Conservation (phyloP, 2,113 vertebrate species). For the Saimiri boliviensis region DNA sequence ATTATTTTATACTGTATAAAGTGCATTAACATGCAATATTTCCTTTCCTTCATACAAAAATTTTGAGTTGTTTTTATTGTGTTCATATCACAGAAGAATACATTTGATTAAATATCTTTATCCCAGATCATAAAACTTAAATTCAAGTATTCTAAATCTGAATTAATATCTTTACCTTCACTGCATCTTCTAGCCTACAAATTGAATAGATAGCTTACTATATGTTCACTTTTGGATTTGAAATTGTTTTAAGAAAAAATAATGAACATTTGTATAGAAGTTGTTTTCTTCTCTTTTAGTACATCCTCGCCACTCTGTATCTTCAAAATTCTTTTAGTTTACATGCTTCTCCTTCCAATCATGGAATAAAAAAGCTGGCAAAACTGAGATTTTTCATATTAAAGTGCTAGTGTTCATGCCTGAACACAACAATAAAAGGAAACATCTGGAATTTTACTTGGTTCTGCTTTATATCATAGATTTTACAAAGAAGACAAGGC, state of each 20-base stretch:
- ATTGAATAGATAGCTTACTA: neutral
- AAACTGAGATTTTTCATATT: neutral
- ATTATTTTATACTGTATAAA: neutral
- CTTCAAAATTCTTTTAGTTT: neutral
- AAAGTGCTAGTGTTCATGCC: conserved; percentile 19
- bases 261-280: neutral
- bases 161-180: neutral
- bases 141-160: neutral
- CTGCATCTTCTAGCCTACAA: neutral
- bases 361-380: neutral
- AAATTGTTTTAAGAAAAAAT: neutral
- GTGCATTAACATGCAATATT: neutral
- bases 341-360: neutral
- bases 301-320: neutral
- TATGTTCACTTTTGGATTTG: neutral
- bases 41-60: conserved; percentile 20
- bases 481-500: conserved; percentile 8
- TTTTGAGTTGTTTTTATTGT: neutral
- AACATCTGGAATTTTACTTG: conserved; percentile 18
- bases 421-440: neutral
- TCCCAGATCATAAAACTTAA: neutral
- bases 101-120: neutral
- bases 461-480: neutral
- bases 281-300: neutral
- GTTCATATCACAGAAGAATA: neutral